phyloP scores from a whole-genome alignment of 2,888 invertebrate species.

The Arctia plantaginis region DNA sequence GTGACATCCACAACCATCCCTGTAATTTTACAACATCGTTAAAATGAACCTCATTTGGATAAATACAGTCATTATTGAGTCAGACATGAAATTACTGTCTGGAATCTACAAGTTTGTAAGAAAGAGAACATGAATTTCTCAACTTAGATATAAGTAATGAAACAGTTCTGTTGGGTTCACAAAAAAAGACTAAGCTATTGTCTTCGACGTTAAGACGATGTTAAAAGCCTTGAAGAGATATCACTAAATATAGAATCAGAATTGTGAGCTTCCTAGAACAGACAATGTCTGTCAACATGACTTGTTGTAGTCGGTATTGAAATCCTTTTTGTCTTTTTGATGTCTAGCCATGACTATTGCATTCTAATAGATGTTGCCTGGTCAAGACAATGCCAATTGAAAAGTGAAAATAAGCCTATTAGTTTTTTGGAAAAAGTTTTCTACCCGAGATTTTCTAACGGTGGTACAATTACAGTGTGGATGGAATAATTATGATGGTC shows the following conservation, averaged over 20 bases:
- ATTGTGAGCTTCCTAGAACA: neutral
- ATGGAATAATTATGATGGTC: too few species aligned
- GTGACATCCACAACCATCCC: conserved; percentile 80
- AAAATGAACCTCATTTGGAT: neutral
- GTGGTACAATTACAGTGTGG: too few species aligned
- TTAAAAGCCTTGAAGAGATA: neutral
- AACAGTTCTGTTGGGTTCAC: neutral
- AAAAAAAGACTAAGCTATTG: neutral
- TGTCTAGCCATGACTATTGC: neutral
- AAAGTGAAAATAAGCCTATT: too few species aligned
- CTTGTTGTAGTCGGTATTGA: neutral
- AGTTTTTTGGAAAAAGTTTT: too few species aligned
- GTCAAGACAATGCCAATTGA: neutral
- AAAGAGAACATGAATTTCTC: neutral
- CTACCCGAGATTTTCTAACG: too few species aligned
- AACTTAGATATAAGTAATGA: neutral
- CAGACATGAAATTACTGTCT: conserved; percentile 8
- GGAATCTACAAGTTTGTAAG: neutral
- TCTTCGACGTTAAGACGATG: neutral
- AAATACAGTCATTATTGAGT: conserved; percentile 5
- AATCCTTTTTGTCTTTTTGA: neutral
- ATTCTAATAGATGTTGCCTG: neutral
- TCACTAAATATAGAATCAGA: neutral
- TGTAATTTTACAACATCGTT: conserved; percentile 53
- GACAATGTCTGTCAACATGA: neutral